A percentile compares a stretch with the other conserved stretches of the same genome.
These are phyloP conservation scores for Mesoclemmys tuberculata DNA, from an alignment of 2,113 vertebrate genomes.

Conservation along the genomic window DNA sequence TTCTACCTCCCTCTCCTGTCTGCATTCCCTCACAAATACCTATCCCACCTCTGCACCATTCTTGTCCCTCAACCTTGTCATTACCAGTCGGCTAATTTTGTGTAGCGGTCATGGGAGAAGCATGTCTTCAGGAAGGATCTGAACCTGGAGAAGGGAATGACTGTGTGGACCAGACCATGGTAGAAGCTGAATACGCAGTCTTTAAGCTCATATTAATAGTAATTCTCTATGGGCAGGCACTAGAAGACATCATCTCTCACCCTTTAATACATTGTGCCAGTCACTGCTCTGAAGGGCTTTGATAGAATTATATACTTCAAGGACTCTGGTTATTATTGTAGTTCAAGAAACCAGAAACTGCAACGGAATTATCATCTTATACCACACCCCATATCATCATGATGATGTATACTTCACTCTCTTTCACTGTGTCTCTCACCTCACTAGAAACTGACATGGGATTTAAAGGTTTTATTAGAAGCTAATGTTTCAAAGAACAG, in stretches of 20 bases:
- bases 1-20: not conserved
- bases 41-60: not conserved
- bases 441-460: not conserved
- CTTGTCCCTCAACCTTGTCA: not conserved
- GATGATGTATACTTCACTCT: not conserved
- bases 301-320: not conserved
- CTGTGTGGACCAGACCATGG: not conserved
- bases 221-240: not conserved
- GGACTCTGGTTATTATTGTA: not conserved
- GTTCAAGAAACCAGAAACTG: not conserved
- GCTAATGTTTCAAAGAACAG: no score
- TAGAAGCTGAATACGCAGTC: not conserved
- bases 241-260: not conserved
- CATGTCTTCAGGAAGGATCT: not conserved
- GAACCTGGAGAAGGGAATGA: accelerated
- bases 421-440: not conserved
- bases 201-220: not conserved
- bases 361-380: accelerated
- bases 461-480: no score
- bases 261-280: not conserved
- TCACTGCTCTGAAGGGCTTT: not conserved
- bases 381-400: not conserved
- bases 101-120: not conserved
- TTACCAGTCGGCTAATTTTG: not conserved
- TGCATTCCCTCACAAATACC: no score